Conservation (phyloP, 2,797 vertebrate genomes). For the Sitta carolinensis region DNA sequence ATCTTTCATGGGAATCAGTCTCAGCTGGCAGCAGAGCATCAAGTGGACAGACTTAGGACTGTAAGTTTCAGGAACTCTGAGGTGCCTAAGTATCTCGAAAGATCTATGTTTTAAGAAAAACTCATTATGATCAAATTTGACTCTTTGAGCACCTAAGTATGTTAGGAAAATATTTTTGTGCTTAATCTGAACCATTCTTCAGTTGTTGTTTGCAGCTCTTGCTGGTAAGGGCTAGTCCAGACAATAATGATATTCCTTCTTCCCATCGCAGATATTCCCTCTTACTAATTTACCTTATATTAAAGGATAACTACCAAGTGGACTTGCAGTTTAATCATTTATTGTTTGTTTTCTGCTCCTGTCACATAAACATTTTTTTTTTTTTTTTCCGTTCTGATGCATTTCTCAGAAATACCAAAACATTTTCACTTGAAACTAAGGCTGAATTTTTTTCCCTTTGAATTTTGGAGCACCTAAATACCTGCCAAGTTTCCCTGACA, state of each 20-base stretch:
- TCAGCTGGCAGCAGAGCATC: neutral
- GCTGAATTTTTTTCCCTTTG: neutral
- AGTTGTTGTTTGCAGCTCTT: neutral
- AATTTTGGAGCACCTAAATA: neutral
- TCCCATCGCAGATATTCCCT: neutral
- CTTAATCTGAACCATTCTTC: neutral
- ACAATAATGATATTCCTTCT: neutral
- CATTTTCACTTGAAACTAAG: neutral
- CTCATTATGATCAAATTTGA: neutral
- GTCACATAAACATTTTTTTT: neutral
- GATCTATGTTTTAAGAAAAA: neutral
- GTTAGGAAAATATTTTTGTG: neutral
- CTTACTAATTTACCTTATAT: neutral
- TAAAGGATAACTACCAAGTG: neutral
- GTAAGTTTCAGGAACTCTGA: neutral
- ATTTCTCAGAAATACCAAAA: neutral
- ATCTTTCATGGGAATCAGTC: neutral
- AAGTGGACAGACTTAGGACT: neutral
- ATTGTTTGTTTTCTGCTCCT: neutral
- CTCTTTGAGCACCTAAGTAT: neutral
- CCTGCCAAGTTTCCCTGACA: neutral
- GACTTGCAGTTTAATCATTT: neutral
- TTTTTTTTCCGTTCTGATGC: neutral
- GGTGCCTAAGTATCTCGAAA: neutral
- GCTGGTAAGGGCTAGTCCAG: neutral